Conservation (phyloP, 2,113 vertebrate species). For the Nerophis lumbriciformis region DNA sequence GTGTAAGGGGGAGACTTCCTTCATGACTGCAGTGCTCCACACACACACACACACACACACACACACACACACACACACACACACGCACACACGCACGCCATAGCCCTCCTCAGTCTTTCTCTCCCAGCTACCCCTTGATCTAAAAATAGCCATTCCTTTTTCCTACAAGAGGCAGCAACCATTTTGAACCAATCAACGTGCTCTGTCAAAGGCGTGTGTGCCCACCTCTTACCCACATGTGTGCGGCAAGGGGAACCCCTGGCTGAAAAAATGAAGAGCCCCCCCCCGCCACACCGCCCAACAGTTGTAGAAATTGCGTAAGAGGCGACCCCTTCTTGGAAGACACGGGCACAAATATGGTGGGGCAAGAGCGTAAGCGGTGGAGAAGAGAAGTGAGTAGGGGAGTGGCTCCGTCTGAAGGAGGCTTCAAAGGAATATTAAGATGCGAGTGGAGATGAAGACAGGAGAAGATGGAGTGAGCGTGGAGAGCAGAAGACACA, state of each 20-base stretch:
- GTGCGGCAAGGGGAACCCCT: conserved; percentile 58
- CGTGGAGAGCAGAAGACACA: conserved; percentile 1
- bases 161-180: conserved; percentile 73
- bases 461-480: conserved; percentile 17
- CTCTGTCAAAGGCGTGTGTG: conserved; percentile 67
- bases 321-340: conserved; percentile 30
- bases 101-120: conserved; percentile 62
- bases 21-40: conserved; percentile 67
- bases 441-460: conserved; percentile 56
- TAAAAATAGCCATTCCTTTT: conserved; percentile 73
- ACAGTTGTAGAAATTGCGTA: conserved; percentile 1
- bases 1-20: conserved; percentile 59
- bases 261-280: conserved; percentile 51
- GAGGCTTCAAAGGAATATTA: conserved; percentile 73
- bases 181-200: conserved; percentile 73
- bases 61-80: conserved; percentile 29
- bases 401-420: conserved; percentile 52
- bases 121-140: conserved; percentile 72
- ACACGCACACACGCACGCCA: conserved; percentile 18
- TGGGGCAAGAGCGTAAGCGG: conserved; percentile 8
- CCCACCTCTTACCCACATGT: conserved; percentile 42
- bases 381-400: conserved; percentile 7
- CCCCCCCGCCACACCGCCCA: conserved; percentile 29
- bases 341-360: conserved; percentile 4
- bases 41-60: conserved; percentile 34